Evolutionary conservation across 2,113 vertebrate species (phyloP).

Genomic region (Ammodytes marinus): DNA sequence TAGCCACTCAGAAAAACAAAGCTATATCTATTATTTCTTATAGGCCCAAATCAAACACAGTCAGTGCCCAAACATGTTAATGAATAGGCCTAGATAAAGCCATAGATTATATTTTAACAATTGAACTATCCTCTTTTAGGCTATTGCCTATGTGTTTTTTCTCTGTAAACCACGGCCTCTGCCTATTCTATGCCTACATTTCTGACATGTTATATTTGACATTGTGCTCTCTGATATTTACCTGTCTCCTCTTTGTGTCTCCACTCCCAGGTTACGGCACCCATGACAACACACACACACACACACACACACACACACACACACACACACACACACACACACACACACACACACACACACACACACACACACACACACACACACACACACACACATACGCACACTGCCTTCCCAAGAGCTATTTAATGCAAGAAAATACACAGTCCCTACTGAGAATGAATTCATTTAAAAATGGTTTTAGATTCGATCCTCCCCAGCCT

Average conservation of each 20-base stretch:
- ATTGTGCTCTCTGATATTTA: constrained; percentile 58
- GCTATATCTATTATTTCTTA: background rate
- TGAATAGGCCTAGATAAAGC: too few species aligned
- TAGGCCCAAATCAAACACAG: background rate
- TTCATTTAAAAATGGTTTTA: constrained; percentile 56
- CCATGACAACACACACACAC: constrained; percentile 86
- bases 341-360: constrained; percentile 41
- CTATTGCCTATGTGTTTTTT: background rate
- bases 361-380: background rate
- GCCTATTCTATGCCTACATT: background rate
- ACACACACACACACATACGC: background rate
- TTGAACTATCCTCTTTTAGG: background rate
- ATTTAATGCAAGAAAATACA: constrained; percentile 46
- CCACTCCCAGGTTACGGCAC: constrained; percentile 75
- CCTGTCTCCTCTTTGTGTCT: constrained; percentile 69
- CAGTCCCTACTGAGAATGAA: constrained; percentile 57
- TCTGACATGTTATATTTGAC: constrained; percentile 5
- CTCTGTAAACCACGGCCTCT: constrained; percentile 34
- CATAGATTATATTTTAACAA: background rate
- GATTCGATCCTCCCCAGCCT: constrained; percentile 32
- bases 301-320: constrained; percentile 62
- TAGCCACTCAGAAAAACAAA: background rate
- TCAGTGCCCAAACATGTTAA: background rate
- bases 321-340: constrained; percentile 7
- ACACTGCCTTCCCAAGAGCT: constrained; percentile 71